phyloP scores from a whole-genome alignment of 1,140 invertebrate species.

The Diachasmimorpha longicaudata region DNA sequence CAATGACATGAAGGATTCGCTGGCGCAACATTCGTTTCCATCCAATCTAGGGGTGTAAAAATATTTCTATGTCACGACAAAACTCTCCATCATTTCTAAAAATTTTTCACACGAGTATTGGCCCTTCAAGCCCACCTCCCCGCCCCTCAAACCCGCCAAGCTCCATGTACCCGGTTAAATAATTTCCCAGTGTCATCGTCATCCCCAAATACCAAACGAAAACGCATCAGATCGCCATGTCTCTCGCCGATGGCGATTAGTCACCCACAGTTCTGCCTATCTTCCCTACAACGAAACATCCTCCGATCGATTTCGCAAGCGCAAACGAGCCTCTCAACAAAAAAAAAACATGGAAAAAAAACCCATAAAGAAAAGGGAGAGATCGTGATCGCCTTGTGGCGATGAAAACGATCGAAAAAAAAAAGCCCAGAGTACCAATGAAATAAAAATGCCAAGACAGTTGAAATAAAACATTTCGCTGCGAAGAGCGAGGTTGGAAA shows the following conservation, averaged over 20 bases:
- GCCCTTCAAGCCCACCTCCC: too few species aligned
- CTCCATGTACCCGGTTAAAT: too few species aligned
- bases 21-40: too few species aligned
- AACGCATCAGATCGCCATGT: not conserved
- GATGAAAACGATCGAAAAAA: not conserved
- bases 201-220: too few species aligned
- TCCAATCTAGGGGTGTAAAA: too few species aligned
- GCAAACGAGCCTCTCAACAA: not conserved
- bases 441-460: not conserved
- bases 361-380: constrained; percentile 18
- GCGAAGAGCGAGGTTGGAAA: not conserved
- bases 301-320: constrained; percentile 15
- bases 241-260: not conserved
- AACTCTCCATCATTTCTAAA: too few species aligned
- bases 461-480: constrained; percentile 16
- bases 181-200: too few species aligned
- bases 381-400: constrained; percentile 16
- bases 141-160: too few species aligned
- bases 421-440: not conserved
- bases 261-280: not conserved
- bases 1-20: too few species aligned
- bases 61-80: too few species aligned
- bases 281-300: not conserved
- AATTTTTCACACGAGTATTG: too few species aligned
- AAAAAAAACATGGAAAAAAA: not conserved